Base-by-base conservation (phyloP, 2,888 invertebrate species). In the Volucella inanis region DNA sequence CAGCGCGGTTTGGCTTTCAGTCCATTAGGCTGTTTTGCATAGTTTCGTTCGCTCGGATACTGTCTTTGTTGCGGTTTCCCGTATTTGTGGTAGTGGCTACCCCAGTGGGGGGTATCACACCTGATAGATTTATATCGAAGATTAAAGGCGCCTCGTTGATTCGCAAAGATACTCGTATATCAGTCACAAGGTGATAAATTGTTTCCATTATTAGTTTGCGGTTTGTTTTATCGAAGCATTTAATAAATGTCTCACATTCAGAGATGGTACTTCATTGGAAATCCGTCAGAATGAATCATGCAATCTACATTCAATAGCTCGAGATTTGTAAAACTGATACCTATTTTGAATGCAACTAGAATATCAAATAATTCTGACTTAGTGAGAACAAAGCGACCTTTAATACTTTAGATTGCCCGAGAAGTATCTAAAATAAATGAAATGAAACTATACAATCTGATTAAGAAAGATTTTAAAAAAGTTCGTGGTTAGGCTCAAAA, bases 41-140 rank as follows among this genome's bases (percentile, higher is more conserved):
- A 87, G 87, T 87, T 79, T 80, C 54, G 49, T 70, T 78, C 54
- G 67, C 22, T 83, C 70, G 57, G 65, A 14, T 86, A 67, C 49
- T 31, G 76, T 79, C 84, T 84, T 87, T 79, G 75, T 83, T 82
- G 82, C 76, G 82, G 84, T 87, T 87, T 87, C 67, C 80, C 72
- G 75, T 75, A 76, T 78, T 78, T 72, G 22, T 81, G 84, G 81
- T 72, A 71, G 80, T 67, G 78, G 74, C 50, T 22, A 54, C 62
- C 75, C 61, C 82, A 67, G 68, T 85, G 85, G 85, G 85, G 81
- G 85, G 81, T 81, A 85, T 85, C 81, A 85, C 85, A 85, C 87
- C 82, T 86, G 86, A 82, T 87, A 85, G 85, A 81, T 85, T 85
- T 85, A 85, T 81, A 43, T 22, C 49, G 43, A 47, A 85, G 76